Evolutionary conservation across 2,113 vertebrate species (phyloP), one percentile per base, ranked within the genome.

Genomic region (Perognathus longimembris): DNA sequence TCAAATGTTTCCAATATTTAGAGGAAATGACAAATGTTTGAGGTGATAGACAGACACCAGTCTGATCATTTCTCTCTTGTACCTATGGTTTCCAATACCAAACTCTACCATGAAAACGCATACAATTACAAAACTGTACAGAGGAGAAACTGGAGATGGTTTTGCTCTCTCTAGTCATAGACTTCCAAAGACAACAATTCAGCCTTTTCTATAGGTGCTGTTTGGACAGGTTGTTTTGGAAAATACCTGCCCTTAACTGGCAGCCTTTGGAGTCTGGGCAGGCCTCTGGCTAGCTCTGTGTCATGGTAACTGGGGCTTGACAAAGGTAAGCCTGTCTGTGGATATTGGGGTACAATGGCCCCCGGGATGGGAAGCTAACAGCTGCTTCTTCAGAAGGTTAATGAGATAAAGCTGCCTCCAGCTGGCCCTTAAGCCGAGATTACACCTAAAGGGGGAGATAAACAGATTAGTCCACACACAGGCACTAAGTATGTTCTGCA

Each of bases 391-490:
- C 98, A 98, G 98, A 99, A 99, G 99, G 98, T 98, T 99, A 99
- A 99, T 98, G 98, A 98, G 99, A 99, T 99, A 98, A 99, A 97
- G 97, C 97, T 92, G 97, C 98, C 97, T 97, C 97, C 98, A 98
- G 98, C 97, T 98, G 98, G 97, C 97, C 97, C 85, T 14, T 98
- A 98, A 99, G 98, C 91, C 97, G 97, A 98, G 99, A 99, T 99
- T 99, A 99, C 97, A 98, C 98, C 98, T 98, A 98, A 99, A 98
- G 95, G 50, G 98, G 97, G 96, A 98, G 98, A 98, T 99, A 98
- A 99, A 98, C 97, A 98, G 99, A 99, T 99, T 99, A 99, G 98
- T 98, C 98, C 98, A 96, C 97, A 98, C 98, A 98, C 97, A 96
- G 98, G 97, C 97, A 96, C 96, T 97, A 97, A 96, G 97, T 92